phyloP scores from a whole-genome alignment of 2,113 vertebrate species.

The Caranx ignobilis region DNA sequence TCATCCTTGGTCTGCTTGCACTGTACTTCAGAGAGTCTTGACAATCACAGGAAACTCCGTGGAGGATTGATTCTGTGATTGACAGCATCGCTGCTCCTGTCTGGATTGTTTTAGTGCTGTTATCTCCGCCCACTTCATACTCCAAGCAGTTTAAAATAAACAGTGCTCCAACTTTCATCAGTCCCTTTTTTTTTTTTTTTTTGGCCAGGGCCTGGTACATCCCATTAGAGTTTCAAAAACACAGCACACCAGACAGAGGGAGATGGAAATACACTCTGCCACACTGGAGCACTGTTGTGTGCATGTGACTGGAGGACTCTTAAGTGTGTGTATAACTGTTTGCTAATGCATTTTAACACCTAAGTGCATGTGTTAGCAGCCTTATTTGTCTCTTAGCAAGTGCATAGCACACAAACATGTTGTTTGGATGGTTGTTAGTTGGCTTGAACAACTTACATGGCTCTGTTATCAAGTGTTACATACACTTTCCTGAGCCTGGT shows the following conservation, averaged over 20 bases:
- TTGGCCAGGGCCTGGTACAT: not conserved
- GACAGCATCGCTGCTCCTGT: slow-evolving; percentile 36
- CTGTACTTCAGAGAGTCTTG: not conserved
- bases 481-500: not conserved
- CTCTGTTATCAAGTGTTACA: not conserved
- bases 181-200: not conserved
- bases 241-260: slow-evolving; percentile 14
- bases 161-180: slow-evolving; percentile 24
- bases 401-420: not conserved
- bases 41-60: slow-evolving; percentile 67
- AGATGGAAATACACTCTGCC: slow-evolving; percentile 50
- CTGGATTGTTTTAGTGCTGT: slow-evolving; percentile 23
- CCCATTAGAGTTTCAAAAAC: slow-evolving; percentile 34
- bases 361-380: slow-evolving; percentile 9
- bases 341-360: slow-evolving; percentile 49
- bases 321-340: slow-evolving; percentile 2
- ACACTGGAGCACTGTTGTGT: not conserved
- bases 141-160: slow-evolving; percentile 32
- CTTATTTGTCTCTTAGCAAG: not conserved
- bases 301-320: not conserved
- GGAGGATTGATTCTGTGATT: slow-evolving; percentile 36
- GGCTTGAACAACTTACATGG: not conserved
- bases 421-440: not conserved
- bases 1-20: not conserved
- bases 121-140: slow-evolving; percentile 35